Percentiles rank a stretch among this genome's conserved stretches.
Conservation (phyloP, 2,113 vertebrate genomes). For the Cryptomyrus ogoouensis region DNA sequence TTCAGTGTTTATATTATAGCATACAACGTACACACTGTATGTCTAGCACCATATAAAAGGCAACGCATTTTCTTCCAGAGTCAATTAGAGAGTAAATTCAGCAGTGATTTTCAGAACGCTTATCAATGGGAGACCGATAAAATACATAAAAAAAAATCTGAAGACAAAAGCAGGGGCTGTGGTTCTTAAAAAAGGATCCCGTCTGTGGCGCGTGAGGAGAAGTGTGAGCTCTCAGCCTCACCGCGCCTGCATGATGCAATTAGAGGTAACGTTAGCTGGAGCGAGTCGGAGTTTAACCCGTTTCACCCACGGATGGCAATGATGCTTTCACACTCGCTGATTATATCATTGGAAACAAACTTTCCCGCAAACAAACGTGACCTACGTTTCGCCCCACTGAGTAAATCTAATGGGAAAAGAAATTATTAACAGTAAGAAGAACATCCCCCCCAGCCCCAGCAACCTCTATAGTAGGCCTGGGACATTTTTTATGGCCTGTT, state of each 20-base stretch:
- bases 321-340: neutral
- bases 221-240: neutral
- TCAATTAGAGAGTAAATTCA: neutral
- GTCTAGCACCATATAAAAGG: neutral
- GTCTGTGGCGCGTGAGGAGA: neutral
- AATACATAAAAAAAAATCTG: neutral
- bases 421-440: neutral
- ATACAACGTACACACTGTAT: neutral
- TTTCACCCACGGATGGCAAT: neutral
- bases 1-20: neutral
- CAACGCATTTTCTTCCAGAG: neutral
- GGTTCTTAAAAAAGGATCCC: neutral
- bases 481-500: neutral
- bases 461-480: neutral
- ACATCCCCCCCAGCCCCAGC: neutral
- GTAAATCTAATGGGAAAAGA: conserved; percentile 3
- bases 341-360: conserved; percentile 1
- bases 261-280: neutral
- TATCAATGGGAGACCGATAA: neutral
- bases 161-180: neutral
- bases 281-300: neutral
- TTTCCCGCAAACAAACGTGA: neutral
- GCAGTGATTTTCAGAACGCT: neutral
- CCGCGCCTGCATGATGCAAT: neutral
- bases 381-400: neutral